These are phyloP conservation scores for Lontra canadensis DNA, from an alignment of 2,113 vertebrate genomes.

Conservation along the genomic window DNA sequence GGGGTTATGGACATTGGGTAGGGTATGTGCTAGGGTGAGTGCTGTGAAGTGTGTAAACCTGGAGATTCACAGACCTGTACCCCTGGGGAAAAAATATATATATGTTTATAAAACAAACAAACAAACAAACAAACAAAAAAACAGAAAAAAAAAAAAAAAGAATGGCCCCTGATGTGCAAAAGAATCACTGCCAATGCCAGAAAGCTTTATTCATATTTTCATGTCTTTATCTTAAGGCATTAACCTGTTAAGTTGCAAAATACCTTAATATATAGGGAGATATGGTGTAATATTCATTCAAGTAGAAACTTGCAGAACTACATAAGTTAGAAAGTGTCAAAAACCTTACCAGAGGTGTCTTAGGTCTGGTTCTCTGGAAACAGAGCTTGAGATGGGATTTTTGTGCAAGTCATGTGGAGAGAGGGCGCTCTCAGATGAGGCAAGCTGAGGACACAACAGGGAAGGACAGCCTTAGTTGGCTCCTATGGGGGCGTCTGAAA, in stretches of 20 bases:
- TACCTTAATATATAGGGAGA: neutral
- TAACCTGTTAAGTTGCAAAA: conserved; percentile 18
- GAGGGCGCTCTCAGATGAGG: neutral
- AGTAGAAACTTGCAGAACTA: neutral
- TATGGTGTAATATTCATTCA: neutral
- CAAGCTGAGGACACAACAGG: neutral
- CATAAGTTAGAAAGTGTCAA: neutral
- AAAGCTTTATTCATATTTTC: neutral
- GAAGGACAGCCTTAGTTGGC: neutral
- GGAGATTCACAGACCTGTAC: too few relatives aligned
- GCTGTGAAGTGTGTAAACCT: too few relatives aligned
- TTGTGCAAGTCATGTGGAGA: neutral
- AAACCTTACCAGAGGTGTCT: neutral
- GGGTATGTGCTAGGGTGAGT: too few relatives aligned
- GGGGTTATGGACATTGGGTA: too few relatives aligned
- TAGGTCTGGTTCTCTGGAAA: neutral
- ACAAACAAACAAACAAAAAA: too few relatives aligned
- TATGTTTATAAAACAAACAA: too few relatives aligned
- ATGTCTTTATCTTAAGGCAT: neutral
- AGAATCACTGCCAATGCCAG: neutral
- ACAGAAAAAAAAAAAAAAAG: too few relatives aligned
- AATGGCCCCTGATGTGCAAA: neutral
- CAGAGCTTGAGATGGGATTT: neutral
- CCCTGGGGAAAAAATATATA: too few relatives aligned
- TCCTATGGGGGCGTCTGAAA: neutral